phyloP scores from a whole-genome alignment of 2,797 vertebrate species.

The Sebastes umbrosus region DNA sequence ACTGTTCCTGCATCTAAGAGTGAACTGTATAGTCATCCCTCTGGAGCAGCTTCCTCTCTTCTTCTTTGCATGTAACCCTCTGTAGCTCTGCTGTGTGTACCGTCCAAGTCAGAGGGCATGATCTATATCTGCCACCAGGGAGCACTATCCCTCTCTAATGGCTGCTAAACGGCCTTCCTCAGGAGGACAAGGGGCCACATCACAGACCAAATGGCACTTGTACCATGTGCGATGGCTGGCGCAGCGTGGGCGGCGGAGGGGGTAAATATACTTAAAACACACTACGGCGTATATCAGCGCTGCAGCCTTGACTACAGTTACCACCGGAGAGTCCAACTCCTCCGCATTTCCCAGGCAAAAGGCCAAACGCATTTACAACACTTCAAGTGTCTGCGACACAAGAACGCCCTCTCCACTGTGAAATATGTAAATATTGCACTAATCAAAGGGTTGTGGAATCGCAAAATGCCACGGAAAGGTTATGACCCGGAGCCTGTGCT shows the following conservation, averaged over 20 bases:
- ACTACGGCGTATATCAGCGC: conserved; percentile 47
- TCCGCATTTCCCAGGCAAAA: conserved; percentile 87
- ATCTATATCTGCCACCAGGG: conserved; percentile 78
- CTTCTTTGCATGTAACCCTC: conserved; percentile 8
- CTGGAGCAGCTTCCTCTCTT: neutral
- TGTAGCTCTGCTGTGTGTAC: conserved; percentile 4
- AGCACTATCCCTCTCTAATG: conserved; percentile 77
- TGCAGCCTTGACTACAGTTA: conserved; percentile 79
- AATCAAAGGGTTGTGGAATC: conserved; percentile 94
- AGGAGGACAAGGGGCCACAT: conserved; percentile 60
- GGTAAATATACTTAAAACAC: conserved; percentile 74
- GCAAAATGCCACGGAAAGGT: conserved; percentile 92
- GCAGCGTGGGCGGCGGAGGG: conserved; percentile 27
- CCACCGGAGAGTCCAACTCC: conserved; percentile 73
- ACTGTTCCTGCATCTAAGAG: neutral
- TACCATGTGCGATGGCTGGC: conserved; percentile 36
- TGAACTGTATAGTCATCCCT: neutral
- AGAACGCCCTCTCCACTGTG: conserved; percentile 84
- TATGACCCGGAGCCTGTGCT: conserved; percentile 90
- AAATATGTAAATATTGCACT: conserved; percentile 94
- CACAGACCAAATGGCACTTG: conserved; percentile 62
- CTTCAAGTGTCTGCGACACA: conserved; percentile 86
- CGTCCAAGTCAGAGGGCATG: conserved; percentile 60
- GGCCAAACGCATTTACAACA: conserved; percentile 92
- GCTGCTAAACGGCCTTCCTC: conserved; percentile 59